Evolutionary conservation across 2,888 invertebrate genomes (phyloP).

Genomic region (Phyllotreta cruciferae): DNA sequence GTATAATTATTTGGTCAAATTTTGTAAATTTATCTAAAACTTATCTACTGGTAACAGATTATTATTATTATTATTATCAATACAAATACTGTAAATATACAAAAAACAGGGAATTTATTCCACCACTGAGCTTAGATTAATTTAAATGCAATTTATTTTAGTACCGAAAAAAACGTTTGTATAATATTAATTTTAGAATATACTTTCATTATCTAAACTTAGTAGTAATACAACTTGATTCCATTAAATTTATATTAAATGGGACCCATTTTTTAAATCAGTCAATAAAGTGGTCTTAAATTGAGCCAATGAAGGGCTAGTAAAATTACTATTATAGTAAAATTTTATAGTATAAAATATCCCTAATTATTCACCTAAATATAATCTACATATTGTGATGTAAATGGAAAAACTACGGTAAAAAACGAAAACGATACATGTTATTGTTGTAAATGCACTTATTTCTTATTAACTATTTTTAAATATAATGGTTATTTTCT

Average conservation of each 20-base stretch:
- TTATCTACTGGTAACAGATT: conserved; percentile 47
- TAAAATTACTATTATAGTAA: too few relatives aligned
- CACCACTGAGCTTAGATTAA: not conserved
- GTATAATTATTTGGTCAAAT: conserved; percentile 46
- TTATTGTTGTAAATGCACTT: too few relatives aligned
- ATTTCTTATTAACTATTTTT: too few relatives aligned
- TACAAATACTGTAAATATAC: conserved; percentile 46
- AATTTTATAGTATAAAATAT: too few relatives aligned
- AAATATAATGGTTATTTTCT: too few relatives aligned
- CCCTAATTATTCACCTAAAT: too few relatives aligned
- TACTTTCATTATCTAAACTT: not conserved
- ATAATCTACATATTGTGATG: too few relatives aligned
- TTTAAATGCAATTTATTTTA: too few relatives aligned
- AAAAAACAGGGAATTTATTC: conserved; percentile 30
- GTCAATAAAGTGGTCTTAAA: conserved; percentile 1
- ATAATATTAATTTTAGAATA: too few relatives aligned
- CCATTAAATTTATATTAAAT: not conserved
- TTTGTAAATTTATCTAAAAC: conserved; percentile 49
- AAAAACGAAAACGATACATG: too few relatives aligned
- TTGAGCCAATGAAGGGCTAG: not conserved
- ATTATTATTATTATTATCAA: conserved; percentile 32
- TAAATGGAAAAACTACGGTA: too few relatives aligned
- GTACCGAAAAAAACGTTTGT: too few relatives aligned
- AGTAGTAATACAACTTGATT: conserved; percentile 9
- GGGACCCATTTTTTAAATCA: not conserved